phyloP scores from a whole-genome alignment of 2,888 invertebrate species.

The Autographa pulchrina region DNA sequence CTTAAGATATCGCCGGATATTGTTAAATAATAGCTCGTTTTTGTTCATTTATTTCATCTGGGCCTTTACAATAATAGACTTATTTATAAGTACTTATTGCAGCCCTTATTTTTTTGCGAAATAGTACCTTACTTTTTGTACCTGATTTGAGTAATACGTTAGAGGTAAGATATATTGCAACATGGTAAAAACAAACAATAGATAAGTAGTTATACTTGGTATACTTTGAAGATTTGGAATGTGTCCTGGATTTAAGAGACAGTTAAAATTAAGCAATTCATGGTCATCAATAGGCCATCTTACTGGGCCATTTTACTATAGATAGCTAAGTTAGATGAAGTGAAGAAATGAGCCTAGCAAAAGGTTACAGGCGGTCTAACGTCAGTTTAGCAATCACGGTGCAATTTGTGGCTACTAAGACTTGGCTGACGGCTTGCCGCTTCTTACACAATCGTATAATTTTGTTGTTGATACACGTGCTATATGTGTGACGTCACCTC shows the following conservation, averaged over 20 bases:
- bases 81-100: too few relatives aligned
- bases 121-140: background rate
- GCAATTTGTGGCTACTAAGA: slow-evolving; percentile 51
- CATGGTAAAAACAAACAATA: too few relatives aligned
- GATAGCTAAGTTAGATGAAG: background rate
- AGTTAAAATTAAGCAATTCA: background rate
- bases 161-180: too few relatives aligned
- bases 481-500: slow-evolving; percentile 8
- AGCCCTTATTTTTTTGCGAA: background rate
- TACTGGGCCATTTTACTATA: background rate
- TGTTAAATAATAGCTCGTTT: slow-evolving; percentile 59
- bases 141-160: background rate
- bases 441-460: slow-evolving; percentile 40
- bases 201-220: too few relatives aligned
- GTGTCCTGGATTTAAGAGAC: too few relatives aligned
- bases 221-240: too few relatives aligned
- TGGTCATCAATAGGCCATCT: background rate
- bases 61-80: background rate
- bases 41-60: slow-evolving; percentile 20
- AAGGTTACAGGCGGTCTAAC: background rate
- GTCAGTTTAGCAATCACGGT: slow-evolving; percentile 37
- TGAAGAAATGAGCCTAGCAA: slow-evolving; percentile 2
- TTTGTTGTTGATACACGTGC: slow-evolving; percentile 44
- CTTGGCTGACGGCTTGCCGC: slow-evolving; percentile 43
- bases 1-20: slow-evolving; percentile 55